A percentile compares a stretch with the other conserved stretches of the same genome.
Evolutionary conservation across 2,113 vertebrate species (phyloP).

Genomic region (Periophthalmodon schlosseri): DNA sequence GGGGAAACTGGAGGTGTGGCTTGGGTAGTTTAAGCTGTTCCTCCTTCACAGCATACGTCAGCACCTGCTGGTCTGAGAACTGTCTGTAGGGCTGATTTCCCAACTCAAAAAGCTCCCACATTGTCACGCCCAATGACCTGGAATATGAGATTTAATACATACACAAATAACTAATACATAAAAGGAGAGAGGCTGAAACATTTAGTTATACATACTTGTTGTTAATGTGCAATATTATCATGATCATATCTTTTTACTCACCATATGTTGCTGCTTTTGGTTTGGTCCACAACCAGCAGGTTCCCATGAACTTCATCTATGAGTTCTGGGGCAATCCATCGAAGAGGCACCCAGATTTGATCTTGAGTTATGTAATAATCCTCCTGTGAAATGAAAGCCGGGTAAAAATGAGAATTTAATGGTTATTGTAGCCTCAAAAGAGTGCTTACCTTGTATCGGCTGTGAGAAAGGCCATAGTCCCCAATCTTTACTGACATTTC

Average conservation of each 20-base stretch:
- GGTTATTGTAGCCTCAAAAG: not conserved
- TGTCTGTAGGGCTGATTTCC: slow-evolving; percentile 91
- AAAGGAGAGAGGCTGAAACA: not conserved
- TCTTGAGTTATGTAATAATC: slow-evolving; percentile 96
- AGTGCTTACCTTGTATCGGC: slow-evolving; percentile 89
- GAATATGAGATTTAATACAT: not conserved
- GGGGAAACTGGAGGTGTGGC: slow-evolving; percentile 85
- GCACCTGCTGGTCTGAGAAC: slow-evolving; percentile 93
- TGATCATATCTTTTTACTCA: slow-evolving; percentile 64
- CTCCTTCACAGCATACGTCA: slow-evolving; percentile 92
- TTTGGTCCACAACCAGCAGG: slow-evolving; percentile 93
- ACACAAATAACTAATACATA: not conserved
- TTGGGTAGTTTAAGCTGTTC: slow-evolving; percentile 95
- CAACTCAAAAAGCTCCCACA: slow-evolving; percentile 96
- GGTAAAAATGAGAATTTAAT: not conserved
- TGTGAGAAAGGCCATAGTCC: slow-evolving; percentile 93
- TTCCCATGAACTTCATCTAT: slow-evolving; percentile 97
- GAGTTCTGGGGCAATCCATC: slow-evolving; percentile 97
- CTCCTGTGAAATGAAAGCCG: slow-evolving; percentile 77
- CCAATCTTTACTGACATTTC: slow-evolving; percentile 95
- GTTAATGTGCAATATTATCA: not conserved
- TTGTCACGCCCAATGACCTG: slow-evolving; percentile 93
- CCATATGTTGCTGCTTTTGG: slow-evolving; percentile 96
- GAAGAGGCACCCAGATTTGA: slow-evolving; percentile 96
- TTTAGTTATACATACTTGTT: not conserved